Evolutionary conservation across 2,113 vertebrate species (phyloP), one percentile per base, ranked within the genome.

Genomic region (Panthera leo): DNA sequence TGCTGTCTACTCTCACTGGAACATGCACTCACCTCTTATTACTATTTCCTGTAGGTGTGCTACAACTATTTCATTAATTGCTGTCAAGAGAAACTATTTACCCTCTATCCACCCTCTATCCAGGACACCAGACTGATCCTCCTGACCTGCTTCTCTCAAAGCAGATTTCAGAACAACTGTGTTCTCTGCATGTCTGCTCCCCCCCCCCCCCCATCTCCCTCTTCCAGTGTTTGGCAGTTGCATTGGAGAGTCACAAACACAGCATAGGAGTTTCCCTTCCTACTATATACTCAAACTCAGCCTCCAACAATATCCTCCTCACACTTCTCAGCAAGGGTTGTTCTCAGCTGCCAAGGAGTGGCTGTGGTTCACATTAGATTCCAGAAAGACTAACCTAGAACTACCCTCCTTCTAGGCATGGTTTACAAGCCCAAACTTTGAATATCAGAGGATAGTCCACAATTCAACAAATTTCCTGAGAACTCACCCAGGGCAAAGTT

Each of bases 371-470:
- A 94, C 25, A 83, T 45, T 29, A 85, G 23, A 75, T 85, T 70
- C 76, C 63, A 76, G 51, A 87, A 95, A 70, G 31, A 45, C 19
- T n/a, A 96, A 68, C 65, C 76, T 75, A 61, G 68, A 92, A 82
- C 31, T n/a, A 71, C 67, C 9, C 18, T 71, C n/a, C 3, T 93
- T 63, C 76, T n/a, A 63, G 67, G 10, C 3, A 8, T 65, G 73
- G 7, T 21, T 89, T 82, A 23, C 68, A 82, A 73, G 1, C 34
- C 85, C 76, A 88, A 68, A 53, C 45, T 23, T 16, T 14, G 36
- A 88, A 80, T 75, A 48, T 79, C 36, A 73, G 61, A 61, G 29
- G 61, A 88, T 0, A 63, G 70, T 39, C 63, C 55, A 70, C 12
- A 71, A 71, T 25, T 87, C 53, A 95, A 61, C 65, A 85, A 88